phyloP scores from a whole-genome alignment of 2,113 vertebrate genomes.

The Illadopsis cleaveri region DNA sequence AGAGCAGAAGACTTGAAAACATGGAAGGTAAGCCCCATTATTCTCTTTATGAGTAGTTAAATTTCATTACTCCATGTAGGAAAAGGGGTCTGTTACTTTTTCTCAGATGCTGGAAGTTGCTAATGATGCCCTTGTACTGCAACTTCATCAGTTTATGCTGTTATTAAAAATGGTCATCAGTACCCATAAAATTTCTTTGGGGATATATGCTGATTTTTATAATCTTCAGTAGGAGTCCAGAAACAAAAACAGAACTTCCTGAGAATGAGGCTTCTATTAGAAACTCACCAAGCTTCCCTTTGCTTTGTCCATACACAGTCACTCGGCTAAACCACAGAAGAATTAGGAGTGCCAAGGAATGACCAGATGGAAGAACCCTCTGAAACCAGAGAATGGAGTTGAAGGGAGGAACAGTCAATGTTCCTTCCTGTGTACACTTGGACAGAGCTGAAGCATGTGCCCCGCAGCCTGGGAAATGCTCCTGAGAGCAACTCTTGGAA shows the following conservation, averaged over 20 bases:
- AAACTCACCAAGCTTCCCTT: not conserved
- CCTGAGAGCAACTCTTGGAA: not conserved
- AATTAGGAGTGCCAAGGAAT: not conserved
- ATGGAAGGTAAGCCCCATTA: not conserved
- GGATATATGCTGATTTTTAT: not conserved
- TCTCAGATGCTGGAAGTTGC: not conserved
- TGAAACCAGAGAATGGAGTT: not conserved
- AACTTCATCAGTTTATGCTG: not conserved
- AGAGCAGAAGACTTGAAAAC: not conserved
- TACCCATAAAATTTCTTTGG: not conserved
- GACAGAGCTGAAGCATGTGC: not conserved
- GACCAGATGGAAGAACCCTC: not conserved
- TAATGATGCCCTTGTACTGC: not conserved
- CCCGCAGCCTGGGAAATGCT: not conserved
- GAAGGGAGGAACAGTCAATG: not conserved
- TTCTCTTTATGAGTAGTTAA: not conserved
- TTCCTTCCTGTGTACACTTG: too few species aligned
- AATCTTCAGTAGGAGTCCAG: not conserved
- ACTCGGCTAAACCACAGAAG: not conserved
- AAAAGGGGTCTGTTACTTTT: not conserved
- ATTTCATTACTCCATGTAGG: not conserved
- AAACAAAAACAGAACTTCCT: not conserved
- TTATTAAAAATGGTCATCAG: not conserved
- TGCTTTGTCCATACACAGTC: accelerated
- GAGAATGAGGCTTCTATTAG: not conserved